Evolutionary conservation across 2,797 vertebrate species (phyloP).

Genomic region (Thalassophryne amazonica): DNA sequence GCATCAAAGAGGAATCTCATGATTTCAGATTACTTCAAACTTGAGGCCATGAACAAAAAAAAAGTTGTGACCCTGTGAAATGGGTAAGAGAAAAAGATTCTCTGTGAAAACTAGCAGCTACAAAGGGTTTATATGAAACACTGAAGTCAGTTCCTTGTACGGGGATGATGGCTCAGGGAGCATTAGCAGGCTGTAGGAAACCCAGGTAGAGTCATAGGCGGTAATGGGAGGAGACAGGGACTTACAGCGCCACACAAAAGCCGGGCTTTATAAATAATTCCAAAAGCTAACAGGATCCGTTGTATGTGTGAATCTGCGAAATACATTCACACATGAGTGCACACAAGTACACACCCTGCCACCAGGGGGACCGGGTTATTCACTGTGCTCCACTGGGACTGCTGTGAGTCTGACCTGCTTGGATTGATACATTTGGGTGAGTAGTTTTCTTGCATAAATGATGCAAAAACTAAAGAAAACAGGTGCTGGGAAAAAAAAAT

Average conservation of each 20-base stretch:
- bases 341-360: constrained; percentile 23
- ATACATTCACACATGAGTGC: constrained; percentile 64
- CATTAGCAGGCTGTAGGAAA: constrained; percentile 49
- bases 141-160: constrained; percentile 34
- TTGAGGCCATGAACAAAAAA: no score
- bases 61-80: no score
- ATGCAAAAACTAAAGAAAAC: constrained; percentile 31
- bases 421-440: constrained; percentile 45
- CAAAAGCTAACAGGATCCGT: constrained; percentile 81
- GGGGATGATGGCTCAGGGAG: constrained; percentile 39
- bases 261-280: constrained; percentile 86
- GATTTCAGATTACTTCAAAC: no score
- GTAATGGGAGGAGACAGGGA: constrained; percentile 84
- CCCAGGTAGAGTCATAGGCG: constrained; percentile 76
- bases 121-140: constrained; percentile 38
- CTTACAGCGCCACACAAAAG: constrained; percentile 82
- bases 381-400: constrained; percentile 50
- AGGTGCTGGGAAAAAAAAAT: constrained; percentile 5
- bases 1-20: no score
- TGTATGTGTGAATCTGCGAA: constrained; percentile 72
- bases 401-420: constrained; percentile 52
- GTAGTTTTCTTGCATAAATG: constrained; percentile 54
- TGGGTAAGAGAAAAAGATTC: constrained; percentile 6
- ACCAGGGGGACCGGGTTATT: constrained; percentile 62
- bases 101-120: constrained; percentile 13